phyloP scores from a whole-genome alignment of 1,140 invertebrate genomes.

The Paraescarpia echinospica region DNA sequence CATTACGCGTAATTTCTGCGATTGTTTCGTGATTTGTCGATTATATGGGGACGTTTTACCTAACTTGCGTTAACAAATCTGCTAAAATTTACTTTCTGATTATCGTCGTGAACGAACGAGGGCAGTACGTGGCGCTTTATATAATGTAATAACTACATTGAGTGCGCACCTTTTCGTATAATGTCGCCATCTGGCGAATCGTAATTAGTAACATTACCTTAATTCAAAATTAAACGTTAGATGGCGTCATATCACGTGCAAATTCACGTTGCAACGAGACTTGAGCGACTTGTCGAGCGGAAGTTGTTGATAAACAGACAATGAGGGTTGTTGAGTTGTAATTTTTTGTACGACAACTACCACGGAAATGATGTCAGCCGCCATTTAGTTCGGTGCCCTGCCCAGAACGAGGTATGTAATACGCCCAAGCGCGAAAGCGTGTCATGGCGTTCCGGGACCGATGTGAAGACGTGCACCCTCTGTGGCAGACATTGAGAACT shows the following conservation, averaged over 20 bases:
- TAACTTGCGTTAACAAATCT: too few relatives aligned
- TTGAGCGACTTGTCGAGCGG: neutral
- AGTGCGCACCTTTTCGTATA: neutral
- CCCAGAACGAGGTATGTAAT: neutral
- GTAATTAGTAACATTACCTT: too few relatives aligned
- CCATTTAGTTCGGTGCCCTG: neutral
- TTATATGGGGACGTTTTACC: too few relatives aligned
- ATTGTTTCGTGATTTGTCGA: too few relatives aligned
- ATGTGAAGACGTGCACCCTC: neutral
- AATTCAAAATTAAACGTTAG: neutral
- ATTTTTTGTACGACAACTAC: neutral
- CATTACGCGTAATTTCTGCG: too few relatives aligned
- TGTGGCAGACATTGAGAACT: neutral
- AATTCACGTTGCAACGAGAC: neutral
- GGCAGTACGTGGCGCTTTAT: too few relatives aligned
- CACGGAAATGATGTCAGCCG: neutral
- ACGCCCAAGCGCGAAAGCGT: neutral
- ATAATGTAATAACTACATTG: neutral
- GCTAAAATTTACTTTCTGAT: too few relatives aligned
- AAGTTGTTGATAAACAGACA: constrained; percentile 6
- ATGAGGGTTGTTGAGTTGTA: neutral
- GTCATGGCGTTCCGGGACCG: neutral
- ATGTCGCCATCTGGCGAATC: neutral
- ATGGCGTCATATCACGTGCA: neutral
- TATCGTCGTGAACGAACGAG: too few relatives aligned